These are phyloP conservation scores for Leptoclinus maculatus DNA, from an alignment of 2,797 vertebrate genomes.

Conservation along the genomic window DNA sequence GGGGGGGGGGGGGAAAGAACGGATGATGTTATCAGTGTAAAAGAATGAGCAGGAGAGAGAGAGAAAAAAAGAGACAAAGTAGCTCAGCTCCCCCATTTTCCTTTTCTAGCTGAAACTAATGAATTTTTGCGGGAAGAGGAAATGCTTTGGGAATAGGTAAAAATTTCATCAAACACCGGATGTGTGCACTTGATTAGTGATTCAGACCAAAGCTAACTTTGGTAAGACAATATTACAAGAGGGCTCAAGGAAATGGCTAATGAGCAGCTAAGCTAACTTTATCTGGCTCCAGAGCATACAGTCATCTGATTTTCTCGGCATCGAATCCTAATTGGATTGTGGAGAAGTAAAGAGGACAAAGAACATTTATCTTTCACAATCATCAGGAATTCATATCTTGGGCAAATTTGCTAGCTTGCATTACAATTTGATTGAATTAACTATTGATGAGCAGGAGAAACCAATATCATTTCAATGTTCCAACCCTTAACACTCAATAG, in stretches of 20 bases:
- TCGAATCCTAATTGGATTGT: conserved; percentile 77
- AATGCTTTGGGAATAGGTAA: conserved; percentile 77
- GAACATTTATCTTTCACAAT: conserved; percentile 73
- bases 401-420: conserved; percentile 72
- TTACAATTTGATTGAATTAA: conserved; percentile 73
- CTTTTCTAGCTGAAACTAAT: conserved; percentile 66
- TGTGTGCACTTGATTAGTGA: conserved; percentile 78
- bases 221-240: conserved; percentile 80
- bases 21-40: conserved; percentile 60
- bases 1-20: neutral
- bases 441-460: conserved; percentile 71
- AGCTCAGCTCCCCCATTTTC: conserved; percentile 54
- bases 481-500: conserved; percentile 25
- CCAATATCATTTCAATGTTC: conserved; percentile 50
- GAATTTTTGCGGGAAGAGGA: conserved; percentile 70
- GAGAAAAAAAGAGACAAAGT: conserved; percentile 49
- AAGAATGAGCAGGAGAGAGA: conserved; percentile 47
- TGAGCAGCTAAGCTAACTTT: conserved; percentile 77
- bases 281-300: conserved; percentile 69
- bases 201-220: conserved; percentile 79
- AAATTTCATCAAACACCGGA: conserved; percentile 80
- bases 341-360: conserved; percentile 68
- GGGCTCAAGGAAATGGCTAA: conserved; percentile 79
- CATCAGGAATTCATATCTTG: conserved; percentile 72
- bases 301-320: conserved; percentile 66